Conservation (phyloP, 2,797 vertebrate genomes). For the Cercopithecus petaurista region DNA sequence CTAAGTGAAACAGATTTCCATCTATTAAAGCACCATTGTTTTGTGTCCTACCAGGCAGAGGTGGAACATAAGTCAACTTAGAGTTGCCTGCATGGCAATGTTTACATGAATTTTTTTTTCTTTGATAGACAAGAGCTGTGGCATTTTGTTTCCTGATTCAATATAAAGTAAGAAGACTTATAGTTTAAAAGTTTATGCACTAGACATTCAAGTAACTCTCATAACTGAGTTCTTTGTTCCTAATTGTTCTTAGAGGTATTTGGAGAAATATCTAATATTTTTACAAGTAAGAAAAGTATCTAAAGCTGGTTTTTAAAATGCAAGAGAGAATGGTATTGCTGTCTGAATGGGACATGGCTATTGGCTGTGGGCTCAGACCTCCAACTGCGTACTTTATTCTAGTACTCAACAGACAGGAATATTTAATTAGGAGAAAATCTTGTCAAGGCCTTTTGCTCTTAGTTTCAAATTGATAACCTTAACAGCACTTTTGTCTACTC, state of each 20-base stretch:
- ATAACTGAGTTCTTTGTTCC: background rate
- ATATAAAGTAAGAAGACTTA: constrained; percentile 64
- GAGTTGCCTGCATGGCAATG: background rate
- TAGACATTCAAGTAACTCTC: constrained; percentile 1
- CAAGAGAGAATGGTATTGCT: background rate
- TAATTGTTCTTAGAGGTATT: constrained; percentile 22
- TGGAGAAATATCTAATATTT: constrained; percentile 48
- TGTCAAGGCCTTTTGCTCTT: constrained; percentile 72
- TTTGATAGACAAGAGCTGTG: background rate
- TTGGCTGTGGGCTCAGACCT: constrained; percentile 55
- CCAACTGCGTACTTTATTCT: constrained; percentile 53
- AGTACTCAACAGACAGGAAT: constrained; percentile 73
- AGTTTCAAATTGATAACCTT: constrained; percentile 66
- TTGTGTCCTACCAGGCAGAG: background rate
- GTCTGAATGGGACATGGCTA: constrained; percentile 4
- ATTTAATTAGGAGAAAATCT: constrained; percentile 82
- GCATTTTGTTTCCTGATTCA: constrained; percentile 52
- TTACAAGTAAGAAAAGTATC: constrained; percentile 30
- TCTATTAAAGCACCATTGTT: background rate
- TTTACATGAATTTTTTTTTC: background rate
- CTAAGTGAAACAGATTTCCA: background rate
- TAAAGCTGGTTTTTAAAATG: constrained; percentile 50
- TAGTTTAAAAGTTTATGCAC: constrained; percentile 27
- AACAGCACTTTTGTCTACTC: constrained; percentile 74
- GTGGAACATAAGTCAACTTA: background rate